Evolutionary conservation across 2,113 vertebrate genomes (phyloP).

Genomic region (Tragelaphus scriptus): DNA sequence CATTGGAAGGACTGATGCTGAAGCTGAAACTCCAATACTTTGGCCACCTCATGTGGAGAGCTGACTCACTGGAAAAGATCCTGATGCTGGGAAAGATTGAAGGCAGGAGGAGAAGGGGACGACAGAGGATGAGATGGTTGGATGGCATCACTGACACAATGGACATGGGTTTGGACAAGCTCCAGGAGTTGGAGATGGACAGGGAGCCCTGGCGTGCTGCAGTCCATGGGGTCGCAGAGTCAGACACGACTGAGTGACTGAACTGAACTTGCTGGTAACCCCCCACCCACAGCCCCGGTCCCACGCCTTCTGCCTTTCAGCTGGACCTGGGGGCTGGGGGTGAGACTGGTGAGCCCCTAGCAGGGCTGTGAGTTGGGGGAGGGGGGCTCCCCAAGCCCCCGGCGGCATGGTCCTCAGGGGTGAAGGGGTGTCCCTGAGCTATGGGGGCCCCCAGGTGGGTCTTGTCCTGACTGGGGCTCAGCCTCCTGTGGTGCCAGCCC

Average conservation of each 20-base stretch:
- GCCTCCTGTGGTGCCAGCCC: neutral
- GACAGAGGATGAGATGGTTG: neutral
- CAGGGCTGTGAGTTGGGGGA: neutral
- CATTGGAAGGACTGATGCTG: neutral
- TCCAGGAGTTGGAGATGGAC: neutral
- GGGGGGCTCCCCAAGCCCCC: neutral
- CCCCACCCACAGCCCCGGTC: neutral
- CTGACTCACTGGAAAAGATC: neutral
- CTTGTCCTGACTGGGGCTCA: neutral
- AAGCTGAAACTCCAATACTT: neutral
- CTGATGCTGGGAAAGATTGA: neutral
- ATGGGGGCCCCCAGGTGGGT: neutral
- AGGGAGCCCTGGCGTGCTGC: neutral
- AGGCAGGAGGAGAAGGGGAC: neutral
- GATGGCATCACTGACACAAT: neutral
- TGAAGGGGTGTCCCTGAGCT: neutral
- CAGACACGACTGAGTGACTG: rapidly evolving
- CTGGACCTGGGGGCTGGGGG: neutral
- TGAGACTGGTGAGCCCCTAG: neutral
- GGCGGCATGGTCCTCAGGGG: neutral
- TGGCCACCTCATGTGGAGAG: neutral
- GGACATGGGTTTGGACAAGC: neutral
- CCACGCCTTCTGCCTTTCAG: neutral
- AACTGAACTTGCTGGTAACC: neutral
- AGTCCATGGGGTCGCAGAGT: neutral